Evolutionary conservation across 1,140 invertebrate genomes (phyloP), one percentile per base, ranked within the genome.

Genomic region (Ceratina australensis): DNA sequence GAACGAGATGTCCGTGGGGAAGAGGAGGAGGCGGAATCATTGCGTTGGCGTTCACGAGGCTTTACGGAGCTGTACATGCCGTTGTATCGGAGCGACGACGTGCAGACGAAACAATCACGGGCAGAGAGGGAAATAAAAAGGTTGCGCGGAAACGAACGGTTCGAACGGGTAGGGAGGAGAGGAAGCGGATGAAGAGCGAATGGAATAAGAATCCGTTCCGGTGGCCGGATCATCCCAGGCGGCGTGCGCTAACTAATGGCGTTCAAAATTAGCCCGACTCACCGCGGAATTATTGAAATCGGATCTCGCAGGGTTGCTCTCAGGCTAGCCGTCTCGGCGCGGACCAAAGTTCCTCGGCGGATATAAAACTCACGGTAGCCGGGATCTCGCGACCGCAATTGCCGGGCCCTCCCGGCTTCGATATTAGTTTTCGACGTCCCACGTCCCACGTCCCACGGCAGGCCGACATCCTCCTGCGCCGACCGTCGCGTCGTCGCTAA

Each of bases 361-460:
- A 56, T 18, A 20, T 13, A 54, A 47, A 42, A 52, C 82, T 69
- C 52, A 84, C 83, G 75, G 83, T 87, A 83, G 83, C 81, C 72
- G 24, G 69, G 74, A 54, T 72, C 79, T 83, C 86, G 86, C 83
- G 86, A 90, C 89, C 89, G 85, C 90, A 91, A 90, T 89, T 89
- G 90, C 88, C 85, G 86, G 72, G 82, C 66, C 74, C 82, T 81
- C 72, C 89, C 88, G 63, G 85, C 76, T 84, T 88, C 87, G 90
- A 89, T 91, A 91, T 91, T 91, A 91, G 90, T 90, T 90, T 91
- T 91, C 87, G 89, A 85, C 83, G 65, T 68, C 78, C 66, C 81
- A 67, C 82, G 65, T 68, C 78, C 66, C 81, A 67, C 82, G 80
- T 73, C 61, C 33, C 49, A 5, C 33, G 33, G 33, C 33, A 20